phyloP scores from a whole-genome alignment of 2,888 invertebrate genomes.

The Orthosia incerta region DNA sequence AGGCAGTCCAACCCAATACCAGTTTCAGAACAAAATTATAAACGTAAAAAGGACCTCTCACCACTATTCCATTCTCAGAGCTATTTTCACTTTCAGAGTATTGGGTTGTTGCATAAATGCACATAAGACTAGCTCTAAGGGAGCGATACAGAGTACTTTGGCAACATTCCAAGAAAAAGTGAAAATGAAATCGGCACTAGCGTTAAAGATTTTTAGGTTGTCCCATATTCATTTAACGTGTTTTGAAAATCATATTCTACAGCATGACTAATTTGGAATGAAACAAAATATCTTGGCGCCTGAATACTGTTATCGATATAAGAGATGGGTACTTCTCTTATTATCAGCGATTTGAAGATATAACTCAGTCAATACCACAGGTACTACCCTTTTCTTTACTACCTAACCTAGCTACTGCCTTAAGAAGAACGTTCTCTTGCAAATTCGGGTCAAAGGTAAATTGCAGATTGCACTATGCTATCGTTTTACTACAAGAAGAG shows the following conservation, averaged over 20 bases:
- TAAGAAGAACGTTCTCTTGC: not conserved
- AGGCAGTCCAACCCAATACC: not conserved
- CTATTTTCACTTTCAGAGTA: not conserved
- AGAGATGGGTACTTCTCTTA: conserved; percentile 2
- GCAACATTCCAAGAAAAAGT: conserved; percentile 47
- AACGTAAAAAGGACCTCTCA: not conserved
- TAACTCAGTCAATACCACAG: not conserved
- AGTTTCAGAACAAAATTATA: not conserved
- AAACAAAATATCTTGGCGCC: not conserved
- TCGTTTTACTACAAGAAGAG: not conserved
- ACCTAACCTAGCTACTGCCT: not conserved
- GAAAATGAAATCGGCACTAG: conserved; percentile 32
- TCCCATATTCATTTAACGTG: conserved; percentile 12
- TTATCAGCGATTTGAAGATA: conserved; percentile 4
- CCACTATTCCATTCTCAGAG: not conserved
- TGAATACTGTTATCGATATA: conserved; percentile 10
- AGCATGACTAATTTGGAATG: not conserved
- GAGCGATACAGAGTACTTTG: conserved; percentile 41
- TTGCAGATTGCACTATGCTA: not conserved
- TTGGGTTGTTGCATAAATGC: not conserved
- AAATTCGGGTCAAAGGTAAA: not conserved
- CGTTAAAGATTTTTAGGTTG: conserved; percentile 38
- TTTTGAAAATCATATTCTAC: not conserved
- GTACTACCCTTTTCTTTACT: not conserved
- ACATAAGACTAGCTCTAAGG: conserved; percentile 7